Evolutionary conservation across 2,113 vertebrate genomes (phyloP), one percentile per base, ranked within the genome.

Genomic region (Etheostoma cragini): DNA sequence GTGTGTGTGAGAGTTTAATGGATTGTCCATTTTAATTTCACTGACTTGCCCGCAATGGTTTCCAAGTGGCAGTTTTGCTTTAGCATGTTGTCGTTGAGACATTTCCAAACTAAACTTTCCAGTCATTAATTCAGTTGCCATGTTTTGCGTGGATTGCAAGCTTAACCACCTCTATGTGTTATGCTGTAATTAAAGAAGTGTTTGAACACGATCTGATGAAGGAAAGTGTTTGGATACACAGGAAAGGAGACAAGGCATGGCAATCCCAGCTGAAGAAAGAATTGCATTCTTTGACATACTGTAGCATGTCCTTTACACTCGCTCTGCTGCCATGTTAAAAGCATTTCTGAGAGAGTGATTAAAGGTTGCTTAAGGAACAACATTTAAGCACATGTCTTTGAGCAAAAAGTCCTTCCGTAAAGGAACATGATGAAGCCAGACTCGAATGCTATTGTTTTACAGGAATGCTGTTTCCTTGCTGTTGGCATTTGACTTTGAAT

Each of bases 81-180:
- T 68, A 84, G 85, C 78, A 64, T 85, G 84, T 89, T 92, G 83
- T 73, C 60, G 60, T 88, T 92, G 92, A 93, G 79, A 57, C 64
- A 19, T 88, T 89, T 95, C 93, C 94, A 94, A 95, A 90, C 87
- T 80, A 91, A 91, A 93, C 90, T 86, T 94, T 94, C 87, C 91
- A 88, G 78, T 85, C 81, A 71, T 88, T 86, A 81, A 85, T 89
- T 83, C 86, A 17, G 62, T 78, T 81, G 65, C 84, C 71, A 56
- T 84, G 77, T 82, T 75, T 78, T 67, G 60, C 78, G 82, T 72
- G 90, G 53, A 76, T 87, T 8, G 65, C 82, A 78, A 77, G 45
- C 72, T 76, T 85, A 70, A 85, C 78, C 85, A 56, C 75, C 67
- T 76, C 69, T 70, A 64, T 58, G 80, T 87, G 90, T 88, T 82